Evolutionary conservation across 2,888 invertebrate species (phyloP).

Genomic region (Pollenia amentaria): DNA sequence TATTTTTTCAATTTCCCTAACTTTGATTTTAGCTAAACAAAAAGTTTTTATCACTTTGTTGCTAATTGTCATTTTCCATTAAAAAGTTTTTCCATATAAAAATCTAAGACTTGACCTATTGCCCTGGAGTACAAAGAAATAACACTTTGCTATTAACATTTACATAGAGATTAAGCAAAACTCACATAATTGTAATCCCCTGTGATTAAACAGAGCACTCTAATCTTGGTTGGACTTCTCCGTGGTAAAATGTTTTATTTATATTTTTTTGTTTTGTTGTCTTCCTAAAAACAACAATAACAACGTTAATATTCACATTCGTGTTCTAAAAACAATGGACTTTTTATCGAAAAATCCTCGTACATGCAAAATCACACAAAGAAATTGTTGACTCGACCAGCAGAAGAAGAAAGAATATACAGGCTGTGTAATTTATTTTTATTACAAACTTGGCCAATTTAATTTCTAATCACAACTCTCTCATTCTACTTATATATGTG

Average conservation of each 20-base stretch:
- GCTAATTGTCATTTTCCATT: too few species aligned
- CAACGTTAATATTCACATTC: conserved; percentile 32
- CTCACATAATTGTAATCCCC: background rate
- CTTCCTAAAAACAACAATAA: conserved; percentile 31
- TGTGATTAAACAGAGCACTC: background rate
- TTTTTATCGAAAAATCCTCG: conserved; percentile 2
- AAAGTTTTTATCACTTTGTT: too few species aligned
- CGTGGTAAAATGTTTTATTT: background rate
- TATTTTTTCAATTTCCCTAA: too few species aligned
- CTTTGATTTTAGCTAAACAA: too few species aligned
- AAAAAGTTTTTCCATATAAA: too few species aligned
- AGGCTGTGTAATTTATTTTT: conserved; percentile 77
- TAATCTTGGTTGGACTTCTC: conserved; percentile 37
- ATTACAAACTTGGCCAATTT: conserved; percentile 78
- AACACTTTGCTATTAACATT: background rate
- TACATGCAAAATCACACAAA: conserved; percentile 30
- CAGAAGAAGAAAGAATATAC: background rate
- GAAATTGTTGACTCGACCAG: conserved; percentile 4
- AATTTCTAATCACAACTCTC: conserved; percentile 74
- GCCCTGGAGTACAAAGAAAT: background rate
- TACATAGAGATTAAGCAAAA: background rate
- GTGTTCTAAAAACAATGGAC: conserved; percentile 55
- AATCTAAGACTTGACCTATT: background rate
- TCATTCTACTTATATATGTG: conserved; percentile 11
- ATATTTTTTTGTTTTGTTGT: background rate